Base-by-base conservation (phyloP, 2,888 invertebrate genomes). In the Nyleta sp. region DNA sequence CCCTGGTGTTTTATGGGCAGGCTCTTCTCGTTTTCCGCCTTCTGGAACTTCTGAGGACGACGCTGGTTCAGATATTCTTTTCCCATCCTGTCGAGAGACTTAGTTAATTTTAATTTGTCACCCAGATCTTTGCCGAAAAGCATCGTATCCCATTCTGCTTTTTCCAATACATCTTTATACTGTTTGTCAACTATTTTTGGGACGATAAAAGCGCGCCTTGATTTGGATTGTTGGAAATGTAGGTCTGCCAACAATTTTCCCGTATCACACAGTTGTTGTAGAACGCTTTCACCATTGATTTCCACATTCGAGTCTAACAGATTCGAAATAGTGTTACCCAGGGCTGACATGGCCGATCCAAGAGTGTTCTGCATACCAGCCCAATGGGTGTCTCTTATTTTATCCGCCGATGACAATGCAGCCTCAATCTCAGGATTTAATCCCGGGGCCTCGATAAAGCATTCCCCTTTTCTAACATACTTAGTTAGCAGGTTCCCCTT, bases 1-100 rank as follows among this genome's bases (percentile, higher is more conserved):
- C 67, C 60, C 50, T 50, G 67, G 17, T 52, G 44, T 11, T 46
- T 60, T 15, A 24, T 17, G 42, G 74, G 13, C 67, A 55, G 46
- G 31, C 53, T 44, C 10, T 31, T 52, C 11, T 33, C 50, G 67
- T 74, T 74, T 74, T 31, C 74, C 67, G 53, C 28, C 20, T 31
- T 48, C 7, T 11, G 17, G 7, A 28, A 4, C 35, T 35, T 11
- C 35, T 35, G 35, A 10, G n/a, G n/a, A n/a, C 35, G 35, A 5
- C 35, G 35, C 13, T 35, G 46, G 15, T 17, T 35, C n/a, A 53
- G 28, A 18, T 24, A 55, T 22, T 53, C 55, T 11, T 67, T 44
- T 17, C 67, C 67, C 4, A 48, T 17, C 33, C 31, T 31, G 5
- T 46, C 46, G 8, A 67, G 8, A 1, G 33, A 31, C 11, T 55